These are phyloP conservation scores for Epirrhoe tristata DNA, from an alignment of 2,888 invertebrate genomes.

Conservation along the genomic window DNA sequence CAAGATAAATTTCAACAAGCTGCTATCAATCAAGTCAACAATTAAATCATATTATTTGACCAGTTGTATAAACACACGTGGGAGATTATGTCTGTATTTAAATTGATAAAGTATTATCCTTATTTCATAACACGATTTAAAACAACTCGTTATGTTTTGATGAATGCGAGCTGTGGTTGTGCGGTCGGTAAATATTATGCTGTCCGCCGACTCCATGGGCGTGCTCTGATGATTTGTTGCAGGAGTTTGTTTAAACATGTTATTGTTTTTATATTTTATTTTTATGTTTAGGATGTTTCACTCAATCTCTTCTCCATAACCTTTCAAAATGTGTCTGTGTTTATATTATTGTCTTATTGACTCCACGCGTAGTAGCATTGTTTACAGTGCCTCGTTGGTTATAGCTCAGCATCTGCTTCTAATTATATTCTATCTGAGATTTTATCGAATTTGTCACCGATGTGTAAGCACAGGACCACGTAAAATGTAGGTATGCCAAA, in stretches of 20 bases:
- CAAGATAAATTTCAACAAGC: not conserved
- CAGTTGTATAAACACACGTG: slow-evolving; percentile 37
- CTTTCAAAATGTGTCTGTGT: not conserved
- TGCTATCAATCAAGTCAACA: slow-evolving; percentile 19
- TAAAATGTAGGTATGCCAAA: too few species aligned
- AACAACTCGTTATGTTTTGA: slow-evolving; percentile 35
- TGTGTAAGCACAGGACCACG: too few species aligned
- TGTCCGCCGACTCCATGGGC: slow-evolving; percentile 9
- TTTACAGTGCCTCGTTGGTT: not conserved
- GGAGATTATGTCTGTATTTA: slow-evolving; percentile 13
- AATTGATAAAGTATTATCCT: slow-evolving; percentile 30
- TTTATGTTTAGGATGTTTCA: not conserved
- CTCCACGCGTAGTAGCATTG: not conserved
- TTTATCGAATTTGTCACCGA: too few species aligned
- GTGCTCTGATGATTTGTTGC: slow-evolving; percentile 8
- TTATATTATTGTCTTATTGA: not conserved
- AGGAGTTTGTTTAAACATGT: not conserved
- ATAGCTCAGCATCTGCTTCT: not conserved
- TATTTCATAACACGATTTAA: slow-evolving; percentile 32
- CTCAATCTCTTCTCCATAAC: not conserved
- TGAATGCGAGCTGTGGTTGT: slow-evolving; percentile 26
- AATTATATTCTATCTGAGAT: not conserved
- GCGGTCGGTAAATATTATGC: slow-evolving; percentile 30
- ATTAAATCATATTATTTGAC: slow-evolving; percentile 35
- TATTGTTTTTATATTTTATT: not conserved